These are phyloP conservation scores for Trichonephila inaurata DNA, from an alignment of 1,140 invertebrate genomes.

Conservation along the genomic window DNA sequence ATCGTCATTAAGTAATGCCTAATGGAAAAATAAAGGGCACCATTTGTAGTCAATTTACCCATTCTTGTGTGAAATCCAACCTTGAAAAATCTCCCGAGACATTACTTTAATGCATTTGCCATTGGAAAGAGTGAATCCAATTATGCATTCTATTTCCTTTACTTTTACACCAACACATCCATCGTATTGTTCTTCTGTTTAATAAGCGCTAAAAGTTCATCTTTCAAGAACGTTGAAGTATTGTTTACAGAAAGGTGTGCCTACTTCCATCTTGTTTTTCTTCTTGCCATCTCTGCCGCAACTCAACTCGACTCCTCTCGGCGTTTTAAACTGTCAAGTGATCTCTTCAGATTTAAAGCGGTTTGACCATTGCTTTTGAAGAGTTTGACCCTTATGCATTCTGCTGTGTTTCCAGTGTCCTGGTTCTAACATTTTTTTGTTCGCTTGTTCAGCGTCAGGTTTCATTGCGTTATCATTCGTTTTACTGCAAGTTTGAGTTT, in stretches of 20 bases:
- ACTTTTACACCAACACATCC: background rate
- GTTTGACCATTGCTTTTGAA: background rate
- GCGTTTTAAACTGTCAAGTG: conserved; percentile 4
- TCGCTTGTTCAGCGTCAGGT: background rate
- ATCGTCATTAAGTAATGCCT: background rate
- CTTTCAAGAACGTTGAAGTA: conserved; percentile 6
- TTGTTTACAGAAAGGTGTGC: conserved; percentile 42
- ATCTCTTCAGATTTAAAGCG: background rate
- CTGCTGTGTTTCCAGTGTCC: background rate
- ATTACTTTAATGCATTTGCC: background rate
- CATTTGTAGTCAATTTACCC: background rate
- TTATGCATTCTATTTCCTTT: background rate
- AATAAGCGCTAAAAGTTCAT: conserved; percentile 22
- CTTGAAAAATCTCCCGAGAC: background rate
- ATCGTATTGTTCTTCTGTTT: conserved; percentile 27
- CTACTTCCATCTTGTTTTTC: background rate
- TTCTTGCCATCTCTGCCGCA: background rate
- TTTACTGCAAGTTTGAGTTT: too few species aligned
- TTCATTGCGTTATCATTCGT: too few species aligned
- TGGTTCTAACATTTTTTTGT: background rate
- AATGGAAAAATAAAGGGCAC: too few species aligned
- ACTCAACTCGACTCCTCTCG: background rate
- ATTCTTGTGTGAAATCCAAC: background rate
- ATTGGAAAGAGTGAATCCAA: background rate
- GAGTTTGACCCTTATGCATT: background rate